phyloP scores from a whole-genome alignment of 2,113 vertebrate genomes.

The Archocentrus centrarchus region DNA sequence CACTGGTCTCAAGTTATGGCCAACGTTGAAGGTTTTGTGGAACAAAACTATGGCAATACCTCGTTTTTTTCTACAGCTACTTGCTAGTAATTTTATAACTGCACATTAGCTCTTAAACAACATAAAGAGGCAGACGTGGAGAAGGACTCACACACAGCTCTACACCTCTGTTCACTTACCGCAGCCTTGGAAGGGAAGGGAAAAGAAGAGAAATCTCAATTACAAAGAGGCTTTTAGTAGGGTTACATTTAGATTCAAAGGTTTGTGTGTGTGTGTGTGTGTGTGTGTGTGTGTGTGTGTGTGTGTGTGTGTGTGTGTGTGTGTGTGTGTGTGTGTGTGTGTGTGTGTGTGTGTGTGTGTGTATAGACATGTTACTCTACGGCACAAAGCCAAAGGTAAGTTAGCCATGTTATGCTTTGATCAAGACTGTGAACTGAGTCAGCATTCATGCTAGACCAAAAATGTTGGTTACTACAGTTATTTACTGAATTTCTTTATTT shows the following conservation, averaged over 20 bases:
- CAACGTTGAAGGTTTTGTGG: too few relatives aligned
- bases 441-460: background rate
- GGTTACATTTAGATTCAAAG: background rate
- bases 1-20: too few relatives aligned
- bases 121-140: background rate
- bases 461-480: background rate
- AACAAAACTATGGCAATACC: too few relatives aligned
- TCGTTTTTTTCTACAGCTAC: background rate
- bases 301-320: too few relatives aligned
- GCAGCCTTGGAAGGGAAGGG: conserved; percentile 88
- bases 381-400: background rate
- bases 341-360: too few relatives aligned
- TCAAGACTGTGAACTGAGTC: background rate
- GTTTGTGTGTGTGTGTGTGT: conserved; percentile 1
- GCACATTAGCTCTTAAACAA: background rate
- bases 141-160: conserved; percentile 30
- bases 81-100: background rate
- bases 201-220: conserved; percentile 48
- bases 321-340: too few relatives aligned
- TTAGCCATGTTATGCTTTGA: background rate
- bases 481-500: background rate
- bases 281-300: background rate
- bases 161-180: conserved; percentile 86
- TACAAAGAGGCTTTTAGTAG: conserved; percentile 19
- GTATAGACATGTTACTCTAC: background rate